Evolutionary conservation across 2,888 invertebrate genomes (phyloP).

Genomic region (Spicauda simplicius): DNA sequence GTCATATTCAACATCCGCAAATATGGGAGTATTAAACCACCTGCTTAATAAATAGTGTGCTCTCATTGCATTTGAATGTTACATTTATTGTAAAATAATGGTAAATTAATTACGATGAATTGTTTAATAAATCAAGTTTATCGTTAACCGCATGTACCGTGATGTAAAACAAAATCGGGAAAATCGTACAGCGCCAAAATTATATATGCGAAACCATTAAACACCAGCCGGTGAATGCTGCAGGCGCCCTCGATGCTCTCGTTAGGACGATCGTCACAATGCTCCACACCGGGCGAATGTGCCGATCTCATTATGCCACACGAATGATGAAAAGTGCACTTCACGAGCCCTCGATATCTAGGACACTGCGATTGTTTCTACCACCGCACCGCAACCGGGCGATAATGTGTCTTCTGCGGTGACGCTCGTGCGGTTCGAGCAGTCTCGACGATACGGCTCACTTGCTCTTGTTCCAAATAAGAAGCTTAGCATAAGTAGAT

Average conservation of each 20-base stretch:
- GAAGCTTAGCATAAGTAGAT: conserved; percentile 11
- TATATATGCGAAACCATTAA: background rate
- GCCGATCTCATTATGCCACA: conserved; percentile 63
- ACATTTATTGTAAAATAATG: background rate
- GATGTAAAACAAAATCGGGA: background rate
- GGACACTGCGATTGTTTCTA: conserved; percentile 47
- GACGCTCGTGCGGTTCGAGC: conserved; percentile 18
- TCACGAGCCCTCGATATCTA: conserved; percentile 60
- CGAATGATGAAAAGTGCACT: conserved; percentile 61
- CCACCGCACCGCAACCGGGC: conserved; percentile 10
- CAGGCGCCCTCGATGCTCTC: background rate
- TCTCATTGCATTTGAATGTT: background rate
- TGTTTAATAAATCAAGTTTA: background rate
- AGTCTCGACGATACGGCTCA: conserved; percentile 15
- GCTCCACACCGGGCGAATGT: background rate
- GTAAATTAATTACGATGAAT: background rate
- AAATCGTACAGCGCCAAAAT: background rate
- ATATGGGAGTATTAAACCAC: too few relatives aligned
- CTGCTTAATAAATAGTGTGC: background rate
- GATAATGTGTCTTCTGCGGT: conserved; percentile 24
- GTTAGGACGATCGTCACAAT: background rate
- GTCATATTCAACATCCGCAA: background rate
- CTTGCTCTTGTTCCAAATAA: conserved; percentile 18
- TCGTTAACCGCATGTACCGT: too few relatives aligned
- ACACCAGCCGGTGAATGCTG: background rate